Evolutionary conservation across 2,797 vertebrate genomes (phyloP).

Genomic region (Trichosurus vulpecula): DNA sequence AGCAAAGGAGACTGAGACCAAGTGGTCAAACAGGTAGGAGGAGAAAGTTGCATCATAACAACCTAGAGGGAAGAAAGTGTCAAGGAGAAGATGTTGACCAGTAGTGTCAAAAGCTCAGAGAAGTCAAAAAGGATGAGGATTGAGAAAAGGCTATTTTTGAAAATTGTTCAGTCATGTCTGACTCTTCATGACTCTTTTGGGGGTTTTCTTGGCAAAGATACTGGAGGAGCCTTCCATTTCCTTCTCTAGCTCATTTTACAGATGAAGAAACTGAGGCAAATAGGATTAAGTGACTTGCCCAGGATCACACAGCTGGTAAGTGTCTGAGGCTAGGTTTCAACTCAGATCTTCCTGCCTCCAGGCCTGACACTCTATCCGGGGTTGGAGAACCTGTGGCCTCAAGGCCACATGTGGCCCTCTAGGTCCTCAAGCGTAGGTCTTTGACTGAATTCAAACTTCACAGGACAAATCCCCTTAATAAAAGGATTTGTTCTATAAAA

Average conservation of each 20-base stretch:
- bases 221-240: background rate
- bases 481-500: no score
- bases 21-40: background rate
- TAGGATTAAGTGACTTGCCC: background rate
- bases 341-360: background rate
- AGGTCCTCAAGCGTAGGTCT: no score
- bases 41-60: background rate
- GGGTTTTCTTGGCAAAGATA: background rate
- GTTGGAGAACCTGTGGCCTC: no score
- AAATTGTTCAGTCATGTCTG: no score
- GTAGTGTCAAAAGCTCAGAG: background rate
- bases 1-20: background rate
- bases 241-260: conserved; percentile 11
- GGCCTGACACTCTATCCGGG: no score
- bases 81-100: background rate
- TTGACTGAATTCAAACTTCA: no score
- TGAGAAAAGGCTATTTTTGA: background rate
- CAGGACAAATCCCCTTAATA: no score
- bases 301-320: background rate
- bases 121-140: background rate
- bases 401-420: no score
- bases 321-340: background rate
- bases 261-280: background rate
- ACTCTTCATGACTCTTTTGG: background rate
- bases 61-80: background rate